A percentile compares a stretch with the other conserved stretches of the same genome.
Conservation (phyloP, 2,888 invertebrate species). For the Adineta ricciae region DNA sequence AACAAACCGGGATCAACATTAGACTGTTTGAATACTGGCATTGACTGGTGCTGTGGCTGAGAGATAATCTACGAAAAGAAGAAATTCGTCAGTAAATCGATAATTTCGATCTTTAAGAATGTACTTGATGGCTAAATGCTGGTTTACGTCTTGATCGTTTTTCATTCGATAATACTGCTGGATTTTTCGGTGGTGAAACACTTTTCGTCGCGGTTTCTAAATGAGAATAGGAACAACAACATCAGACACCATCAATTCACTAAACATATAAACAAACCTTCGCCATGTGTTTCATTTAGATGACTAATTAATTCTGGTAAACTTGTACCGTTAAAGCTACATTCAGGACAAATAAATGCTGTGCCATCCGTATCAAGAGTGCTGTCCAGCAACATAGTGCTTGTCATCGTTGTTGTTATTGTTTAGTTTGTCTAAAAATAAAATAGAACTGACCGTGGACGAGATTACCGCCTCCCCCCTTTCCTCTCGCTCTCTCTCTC, state of each 20-base stretch:
- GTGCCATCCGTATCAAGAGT: not conserved
- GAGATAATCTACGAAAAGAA: not conserved
- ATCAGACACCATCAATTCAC: too few species aligned
- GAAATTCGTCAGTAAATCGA: not conserved
- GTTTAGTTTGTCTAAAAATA: not conserved
- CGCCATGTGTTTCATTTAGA: not conserved
- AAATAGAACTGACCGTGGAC: not conserved
- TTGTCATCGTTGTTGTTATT: not conserved
- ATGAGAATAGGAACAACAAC: not conserved
- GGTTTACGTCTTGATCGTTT: constrained; percentile 19
- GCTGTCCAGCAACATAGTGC: not conserved
- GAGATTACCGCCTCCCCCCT: not conserved
- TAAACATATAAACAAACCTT: not conserved
- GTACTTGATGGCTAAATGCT: constrained; percentile 21
- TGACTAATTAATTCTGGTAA: not conserved
- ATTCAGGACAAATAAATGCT: constrained; percentile 8
- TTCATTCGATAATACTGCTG: not conserved
- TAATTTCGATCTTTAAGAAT: not conserved
- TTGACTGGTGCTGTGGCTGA: not conserved
- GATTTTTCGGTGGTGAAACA: not conserved
- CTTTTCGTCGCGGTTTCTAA: not conserved
- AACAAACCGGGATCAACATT: not conserved
- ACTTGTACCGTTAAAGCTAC: not conserved
- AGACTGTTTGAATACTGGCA: not conserved
- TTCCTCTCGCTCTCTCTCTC: not conserved